Evolutionary conservation across 2,888 invertebrate species (phyloP).

Genomic region (Melinopterus prodromus): DNA sequence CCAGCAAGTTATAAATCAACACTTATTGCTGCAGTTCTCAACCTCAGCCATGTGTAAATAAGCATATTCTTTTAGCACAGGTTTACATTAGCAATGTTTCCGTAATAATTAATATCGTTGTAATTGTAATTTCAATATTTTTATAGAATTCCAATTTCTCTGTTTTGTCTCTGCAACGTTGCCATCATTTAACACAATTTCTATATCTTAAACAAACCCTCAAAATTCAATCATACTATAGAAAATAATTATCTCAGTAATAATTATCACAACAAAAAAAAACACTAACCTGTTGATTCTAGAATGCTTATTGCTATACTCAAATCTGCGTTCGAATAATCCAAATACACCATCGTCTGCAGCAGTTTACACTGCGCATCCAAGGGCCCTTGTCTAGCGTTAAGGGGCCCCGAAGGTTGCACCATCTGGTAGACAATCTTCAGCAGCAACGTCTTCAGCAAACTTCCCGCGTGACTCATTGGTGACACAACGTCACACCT

Average conservation of each 20-base stretch:
- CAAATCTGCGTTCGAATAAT: constrained; percentile 74
- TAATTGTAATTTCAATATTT: no score
- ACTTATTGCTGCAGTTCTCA: no score
- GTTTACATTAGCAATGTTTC: no score
- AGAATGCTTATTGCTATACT: constrained; percentile 77
- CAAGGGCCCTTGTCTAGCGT: constrained; percentile 72
- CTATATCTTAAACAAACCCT: no score
- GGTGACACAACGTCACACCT: constrained; percentile 69
- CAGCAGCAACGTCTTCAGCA: constrained; percentile 72
- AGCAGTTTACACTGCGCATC: constrained; percentile 79
- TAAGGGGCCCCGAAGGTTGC: constrained; percentile 69
- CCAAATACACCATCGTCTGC: constrained; percentile 70
- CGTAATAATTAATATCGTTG: no score
- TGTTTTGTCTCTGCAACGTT: no score
- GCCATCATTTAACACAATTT: no score
- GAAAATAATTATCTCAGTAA: background rate
- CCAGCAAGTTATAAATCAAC: no score
- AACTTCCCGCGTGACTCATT: constrained; percentile 64
- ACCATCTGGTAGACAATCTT: constrained; percentile 77
- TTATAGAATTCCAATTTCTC: no score
- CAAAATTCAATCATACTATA: no score
- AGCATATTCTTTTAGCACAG: no score
- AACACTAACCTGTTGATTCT: constrained; percentile 70
- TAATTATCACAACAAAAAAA: constrained; percentile 42
- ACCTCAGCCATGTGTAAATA: no score